phyloP scores from a whole-genome alignment of 2,888 invertebrate genomes.

The Synergus umbraculus region DNA sequence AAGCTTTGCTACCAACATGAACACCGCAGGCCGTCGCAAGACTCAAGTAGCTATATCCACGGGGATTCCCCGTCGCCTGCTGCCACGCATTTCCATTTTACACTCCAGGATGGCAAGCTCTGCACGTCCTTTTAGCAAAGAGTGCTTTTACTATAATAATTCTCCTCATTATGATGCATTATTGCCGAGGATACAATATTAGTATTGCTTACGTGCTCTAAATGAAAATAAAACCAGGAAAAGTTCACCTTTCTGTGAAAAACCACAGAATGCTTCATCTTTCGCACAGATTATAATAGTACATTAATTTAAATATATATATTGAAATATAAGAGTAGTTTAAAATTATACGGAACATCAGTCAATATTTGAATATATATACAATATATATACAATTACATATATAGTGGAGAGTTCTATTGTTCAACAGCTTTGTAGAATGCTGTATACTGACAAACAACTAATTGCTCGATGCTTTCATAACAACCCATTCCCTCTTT shows the following conservation, averaged over 20 bases:
- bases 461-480: conserved; percentile 58
- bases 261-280: too few species aligned
- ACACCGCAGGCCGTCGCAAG: conserved; percentile 33
- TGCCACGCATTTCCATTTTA: conserved; percentile 41
- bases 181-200: background rate
- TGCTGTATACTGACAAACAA: conserved; percentile 37
- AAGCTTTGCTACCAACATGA: conserved; percentile 24
- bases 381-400: too few species aligned
- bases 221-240: conserved; percentile 12
- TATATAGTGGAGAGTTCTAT: conserved; percentile 5
- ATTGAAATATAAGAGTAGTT: background rate
- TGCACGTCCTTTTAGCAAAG: conserved; percentile 32
- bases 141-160: conserved; percentile 40
- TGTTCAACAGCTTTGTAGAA: conserved; percentile 35
- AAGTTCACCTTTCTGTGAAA: background rate
- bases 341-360: background rate
- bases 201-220: conserved; percentile 16
- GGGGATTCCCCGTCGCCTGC: conserved; percentile 35
- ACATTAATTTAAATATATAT: too few species aligned
- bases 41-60: conserved; percentile 34
- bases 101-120: conserved; percentile 34
- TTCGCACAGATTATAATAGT: too few species aligned
- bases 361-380: background rate
- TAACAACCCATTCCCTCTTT: conserved; percentile 55
- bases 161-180: conserved; percentile 31